These are phyloP conservation scores for Acanthochromis polyacanthus DNA, from an alignment of 2,113 vertebrate genomes.

Conservation along the genomic window DNA sequence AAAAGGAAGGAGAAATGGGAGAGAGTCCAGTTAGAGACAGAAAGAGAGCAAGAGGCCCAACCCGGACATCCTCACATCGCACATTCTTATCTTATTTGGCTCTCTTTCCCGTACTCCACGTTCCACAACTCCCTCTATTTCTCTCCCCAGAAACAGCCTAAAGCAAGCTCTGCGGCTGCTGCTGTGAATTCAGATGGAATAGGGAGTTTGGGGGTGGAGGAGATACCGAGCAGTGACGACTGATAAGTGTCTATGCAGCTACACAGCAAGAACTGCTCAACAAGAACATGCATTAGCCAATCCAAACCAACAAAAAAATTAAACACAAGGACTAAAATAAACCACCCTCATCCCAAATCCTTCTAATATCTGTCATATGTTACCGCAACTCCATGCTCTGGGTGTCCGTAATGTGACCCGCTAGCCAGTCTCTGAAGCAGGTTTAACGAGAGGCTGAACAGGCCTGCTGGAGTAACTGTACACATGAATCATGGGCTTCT, in stretches of 20 bases:
- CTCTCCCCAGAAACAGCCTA: conserved; percentile 37
- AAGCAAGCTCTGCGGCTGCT: conserved; percentile 4
- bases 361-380: background rate
- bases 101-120: conserved; percentile 24
- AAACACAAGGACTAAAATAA: background rate
- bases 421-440: background rate
- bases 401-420: conserved; percentile 1
- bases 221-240: conserved; percentile 5
- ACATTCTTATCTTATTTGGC: conserved; percentile 75
- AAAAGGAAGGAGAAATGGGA: conserved; percentile 13
- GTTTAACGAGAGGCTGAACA: conserved; percentile 42
- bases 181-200: conserved; percentile 20
- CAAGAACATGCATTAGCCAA: background rate
- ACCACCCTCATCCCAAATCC: background rate
- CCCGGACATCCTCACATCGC: conserved; percentile 59
- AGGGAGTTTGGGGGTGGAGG: background rate
- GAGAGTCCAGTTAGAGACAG: background rate
- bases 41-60: conserved; percentile 30
- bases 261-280: conserved; percentile 1
- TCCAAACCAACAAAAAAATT: conserved; percentile 7
- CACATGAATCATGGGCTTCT: conserved; percentile 55
- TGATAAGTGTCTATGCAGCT: conserved; percentile 13
- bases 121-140: conserved; percentile 44
- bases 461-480: conserved; percentile 19
- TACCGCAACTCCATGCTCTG: background rate